Evolutionary conservation across 2,888 invertebrate species (phyloP), one percentile per base, ranked within the genome.

Genomic region (Hirtodrosophila alboralis): DNA sequence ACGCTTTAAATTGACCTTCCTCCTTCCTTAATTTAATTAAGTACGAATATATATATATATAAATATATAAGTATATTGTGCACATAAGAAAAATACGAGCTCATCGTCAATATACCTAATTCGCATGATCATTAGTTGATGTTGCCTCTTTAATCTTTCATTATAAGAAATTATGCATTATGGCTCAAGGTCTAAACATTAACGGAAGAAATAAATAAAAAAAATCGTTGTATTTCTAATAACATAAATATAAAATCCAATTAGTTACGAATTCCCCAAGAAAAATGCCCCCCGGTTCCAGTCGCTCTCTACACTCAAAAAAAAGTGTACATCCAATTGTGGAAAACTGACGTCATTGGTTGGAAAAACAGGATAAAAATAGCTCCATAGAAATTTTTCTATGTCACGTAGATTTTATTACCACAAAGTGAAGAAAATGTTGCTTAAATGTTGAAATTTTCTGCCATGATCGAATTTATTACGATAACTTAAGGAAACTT

Each of bases 81-180:
- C 57, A 26, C 34, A 43, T 34, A 48, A 3, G 4, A 4, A 2
- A 26, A 31, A 10, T 34, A 43, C 28, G 34, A 72, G 57, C 34
- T 34, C 62, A 61, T 63, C 69, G 58, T 57, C 59, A 36, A 66
- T 57, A 66, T 57, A 83, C 53, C 76, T 60, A 85, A 75, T 79
- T 79, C 57, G 59, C 74, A 59, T 61, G 84, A 61, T 77, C 86
- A 85, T 79, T 79, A 79, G 77, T 34, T 54, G 58, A 34, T 18
- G 34, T 51, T 47, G 52, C 23, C 68, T 76, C 43, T 59, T 40
- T 23, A 60, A 60, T 57, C 47, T 45, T 61, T 54, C 53, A 63
- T 41, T 64, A 65, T 56, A 54, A 56, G 71, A 63, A 81, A 75
- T 62, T 49, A 61, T 65, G 61, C 43, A 63, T 37, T 49, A n/a